These are phyloP conservation scores for Sinocyclocheilus anophthalmus DNA, from an alignment of 2,113 vertebrate genomes.

Conservation along the genomic window DNA sequence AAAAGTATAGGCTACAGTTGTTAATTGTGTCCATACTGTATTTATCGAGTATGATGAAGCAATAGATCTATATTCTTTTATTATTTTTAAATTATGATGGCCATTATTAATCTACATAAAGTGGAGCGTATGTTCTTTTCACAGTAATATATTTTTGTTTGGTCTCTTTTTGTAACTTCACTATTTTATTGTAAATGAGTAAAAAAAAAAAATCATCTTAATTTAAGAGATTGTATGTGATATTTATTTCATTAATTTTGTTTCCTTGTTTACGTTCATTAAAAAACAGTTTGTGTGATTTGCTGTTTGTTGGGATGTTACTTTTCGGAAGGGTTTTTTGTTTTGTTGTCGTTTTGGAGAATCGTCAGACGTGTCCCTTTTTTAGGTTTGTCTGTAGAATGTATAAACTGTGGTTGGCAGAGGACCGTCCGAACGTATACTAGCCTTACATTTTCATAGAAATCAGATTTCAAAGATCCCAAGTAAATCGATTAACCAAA, in stretches of 20 bases:
- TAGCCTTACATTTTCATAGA: constrained; percentile 62
- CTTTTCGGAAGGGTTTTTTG: constrained; percentile 87
- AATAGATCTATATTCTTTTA: constrained; percentile 99
- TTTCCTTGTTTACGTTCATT: constrained; percentile 96
- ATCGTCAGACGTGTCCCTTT: constrained; percentile 60
- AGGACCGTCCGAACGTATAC: constrained; percentile 76
- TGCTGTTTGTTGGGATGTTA: constrained; percentile 88
- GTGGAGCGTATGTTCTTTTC: constrained; percentile 99
- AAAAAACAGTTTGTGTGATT: constrained; percentile 89
- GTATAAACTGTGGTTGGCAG: constrained; percentile 85
- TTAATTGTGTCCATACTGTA: constrained; percentile 99
- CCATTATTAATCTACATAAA: constrained; percentile 99
- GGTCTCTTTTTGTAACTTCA: constrained; percentile 89
- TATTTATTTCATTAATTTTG: constrained; percentile 99
- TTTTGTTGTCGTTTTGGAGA: constrained; percentile 52
- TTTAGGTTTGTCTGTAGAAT: constrained; percentile 84
- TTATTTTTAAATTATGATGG: constrained; percentile 99
- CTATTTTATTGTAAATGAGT: constrained; percentile 99
- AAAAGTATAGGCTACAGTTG: constrained; percentile 98
- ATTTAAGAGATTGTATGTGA: constrained; percentile 99
- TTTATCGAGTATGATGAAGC: constrained; percentile 99
- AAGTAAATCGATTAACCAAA: constrained; percentile 88
- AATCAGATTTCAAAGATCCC: constrained; percentile 83
- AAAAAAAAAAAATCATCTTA: constrained; percentile 88
- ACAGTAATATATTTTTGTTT: constrained; percentile 95